A percentile compares a stretch with the other conserved stretches of the same genome.
Evolutionary conservation across 2,888 invertebrate species (phyloP).

Genomic region (Stegana nigrithorax): DNA sequence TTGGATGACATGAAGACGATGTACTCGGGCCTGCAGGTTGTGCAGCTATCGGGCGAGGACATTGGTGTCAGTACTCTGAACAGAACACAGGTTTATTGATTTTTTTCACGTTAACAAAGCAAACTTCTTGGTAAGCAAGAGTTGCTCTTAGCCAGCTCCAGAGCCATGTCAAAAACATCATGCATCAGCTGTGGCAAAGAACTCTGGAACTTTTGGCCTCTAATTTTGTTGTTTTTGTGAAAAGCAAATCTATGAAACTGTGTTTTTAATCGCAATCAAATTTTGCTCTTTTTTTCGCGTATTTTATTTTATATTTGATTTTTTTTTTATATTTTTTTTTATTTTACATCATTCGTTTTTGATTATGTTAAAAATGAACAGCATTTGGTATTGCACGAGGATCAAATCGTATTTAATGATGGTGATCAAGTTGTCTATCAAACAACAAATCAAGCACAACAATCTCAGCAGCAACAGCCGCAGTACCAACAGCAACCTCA

Average conservation of each 20-base stretch:
- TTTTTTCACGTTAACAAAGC: conserved; percentile 19
- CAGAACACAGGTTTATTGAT: conserved; percentile 50
- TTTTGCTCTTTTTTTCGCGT: background rate
- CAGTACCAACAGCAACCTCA: conserved; percentile 47
- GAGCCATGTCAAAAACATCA: background rate
- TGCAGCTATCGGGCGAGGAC: conserved; percentile 64
- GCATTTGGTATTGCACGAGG: conserved; percentile 59
- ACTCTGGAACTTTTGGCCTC: too few species aligned
- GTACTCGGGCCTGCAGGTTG: conserved; percentile 72
- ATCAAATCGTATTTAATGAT: conserved; percentile 69
- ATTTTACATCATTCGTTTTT: conserved; percentile 15
- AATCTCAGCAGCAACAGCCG: conserved; percentile 43
- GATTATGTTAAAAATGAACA: conserved; percentile 20
- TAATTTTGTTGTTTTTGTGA: conserved; percentile 12
- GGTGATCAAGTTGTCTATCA: conserved; percentile 69
- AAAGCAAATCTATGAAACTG: conserved; percentile 31
- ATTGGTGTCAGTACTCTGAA: conserved; percentile 56
- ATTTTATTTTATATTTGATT: background rate
- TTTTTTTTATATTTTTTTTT: conserved; percentile 14
- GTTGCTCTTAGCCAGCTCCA: background rate
- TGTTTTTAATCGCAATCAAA: background rate
- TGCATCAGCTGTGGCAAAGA: background rate
- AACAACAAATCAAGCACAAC: conserved; percentile 49
- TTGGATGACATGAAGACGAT: conserved; percentile 74
- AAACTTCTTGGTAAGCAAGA: background rate